phyloP scores from a whole-genome alignment of 2,797 vertebrate species.

The Cheirogaleus major region DNA sequence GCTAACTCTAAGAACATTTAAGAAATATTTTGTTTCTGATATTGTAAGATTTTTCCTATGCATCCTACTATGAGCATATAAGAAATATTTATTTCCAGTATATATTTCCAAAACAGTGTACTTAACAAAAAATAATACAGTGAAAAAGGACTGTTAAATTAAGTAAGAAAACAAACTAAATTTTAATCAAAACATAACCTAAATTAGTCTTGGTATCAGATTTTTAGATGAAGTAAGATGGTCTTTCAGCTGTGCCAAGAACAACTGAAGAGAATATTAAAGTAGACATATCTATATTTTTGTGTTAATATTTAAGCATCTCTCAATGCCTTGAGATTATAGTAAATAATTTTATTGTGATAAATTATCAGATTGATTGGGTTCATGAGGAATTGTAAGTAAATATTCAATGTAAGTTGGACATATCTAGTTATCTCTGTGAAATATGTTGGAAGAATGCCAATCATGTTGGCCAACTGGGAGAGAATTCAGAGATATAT shows the following conservation, averaged over 20 bases:
- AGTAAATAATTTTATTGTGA: background rate
- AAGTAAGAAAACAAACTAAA: background rate
- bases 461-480: background rate
- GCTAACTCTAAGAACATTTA: background rate
- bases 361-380: background rate
- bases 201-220: background rate
- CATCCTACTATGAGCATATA: background rate
- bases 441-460: background rate
- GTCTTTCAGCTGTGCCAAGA: background rate
- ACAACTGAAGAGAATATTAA: background rate
- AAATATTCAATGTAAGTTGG: background rate
- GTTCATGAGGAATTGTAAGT: background rate
- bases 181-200: background rate
- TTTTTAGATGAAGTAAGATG: background rate
- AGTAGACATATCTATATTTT: background rate
- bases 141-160: background rate
- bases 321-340: background rate
- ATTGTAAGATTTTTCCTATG: background rate
- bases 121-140: background rate
- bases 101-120: constrained; percentile 2
- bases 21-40: background rate
- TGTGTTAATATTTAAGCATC: background rate
- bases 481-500: background rate
- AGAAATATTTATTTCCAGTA: background rate
- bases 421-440: background rate